A percentile compares a stretch with the other conserved stretches of the same genome.
These are phyloP conservation scores for Leguminivora glycinivorella DNA, from an alignment of 1,140 invertebrate genomes.

Conservation along the genomic window DNA sequence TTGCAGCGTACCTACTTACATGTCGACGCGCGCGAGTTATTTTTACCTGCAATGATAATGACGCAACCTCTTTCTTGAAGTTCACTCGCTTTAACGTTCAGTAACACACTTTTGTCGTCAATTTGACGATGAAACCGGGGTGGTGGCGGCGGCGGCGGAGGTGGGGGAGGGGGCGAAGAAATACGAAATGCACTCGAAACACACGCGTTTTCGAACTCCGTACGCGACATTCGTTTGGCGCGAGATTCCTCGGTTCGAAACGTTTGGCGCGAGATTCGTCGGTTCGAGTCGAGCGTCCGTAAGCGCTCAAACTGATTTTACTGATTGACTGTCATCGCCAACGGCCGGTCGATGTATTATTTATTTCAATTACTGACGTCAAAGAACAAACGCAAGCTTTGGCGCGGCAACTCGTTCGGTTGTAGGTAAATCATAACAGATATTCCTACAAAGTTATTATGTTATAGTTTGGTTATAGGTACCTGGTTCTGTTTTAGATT, in stretches of 20 bases:
- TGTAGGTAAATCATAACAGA: not conserved
- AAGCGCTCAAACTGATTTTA: not conserved
- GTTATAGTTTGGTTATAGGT: no score
- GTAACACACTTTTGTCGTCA: not conserved
- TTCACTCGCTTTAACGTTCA: not conserved
- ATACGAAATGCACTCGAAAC: slow-evolving; percentile 13
- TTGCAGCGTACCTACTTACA: not conserved
- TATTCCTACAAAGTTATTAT: not conserved
- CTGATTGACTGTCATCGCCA: slow-evolving; percentile 12
- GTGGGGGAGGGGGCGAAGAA: not conserved
- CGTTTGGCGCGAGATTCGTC: not conserved
- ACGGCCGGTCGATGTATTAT: slow-evolving; percentile 1
- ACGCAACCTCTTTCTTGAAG: not conserved
- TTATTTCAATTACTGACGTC: not conserved
- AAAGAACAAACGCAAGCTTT: not conserved
- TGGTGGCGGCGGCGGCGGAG: not conserved
- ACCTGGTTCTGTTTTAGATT: not conserved
- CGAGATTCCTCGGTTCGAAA: not conserved
- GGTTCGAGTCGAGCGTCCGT: not conserved
- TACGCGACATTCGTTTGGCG: not conserved
- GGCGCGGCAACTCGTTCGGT: not conserved
- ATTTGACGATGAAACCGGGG: not conserved
- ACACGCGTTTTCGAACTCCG: slow-evolving; percentile 36
- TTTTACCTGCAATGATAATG: not conserved
- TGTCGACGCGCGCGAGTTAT: no score